Evolutionary conservation across 2,113 vertebrate species (phyloP).

Genomic region (Tyto alba): DNA sequence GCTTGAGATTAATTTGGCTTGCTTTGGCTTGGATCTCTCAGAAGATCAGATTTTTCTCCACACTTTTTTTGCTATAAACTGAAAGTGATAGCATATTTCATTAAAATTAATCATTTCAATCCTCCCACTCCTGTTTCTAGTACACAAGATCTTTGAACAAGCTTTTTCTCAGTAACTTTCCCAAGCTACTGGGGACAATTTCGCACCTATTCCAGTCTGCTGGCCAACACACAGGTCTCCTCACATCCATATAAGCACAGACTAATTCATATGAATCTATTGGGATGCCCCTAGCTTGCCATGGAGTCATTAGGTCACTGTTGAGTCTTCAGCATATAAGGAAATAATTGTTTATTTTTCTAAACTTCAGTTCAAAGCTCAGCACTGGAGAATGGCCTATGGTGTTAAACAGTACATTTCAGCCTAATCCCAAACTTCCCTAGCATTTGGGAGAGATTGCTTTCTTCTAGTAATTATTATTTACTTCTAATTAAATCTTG

Average conservation of each 20-base stretch:
- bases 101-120: background rate
- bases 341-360: conserved; percentile 14
- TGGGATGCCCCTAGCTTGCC: background rate
- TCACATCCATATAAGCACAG: background rate
- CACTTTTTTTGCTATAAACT: background rate
- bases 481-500: background rate
- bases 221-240: background rate
- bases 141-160: background rate
- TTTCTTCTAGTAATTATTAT: background rate
- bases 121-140: background rate
- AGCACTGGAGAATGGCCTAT: background rate
- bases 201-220: background rate
- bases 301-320: background rate
- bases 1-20: background rate
- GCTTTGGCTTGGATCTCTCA: background rate
- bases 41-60: background rate
- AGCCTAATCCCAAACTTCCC: background rate
- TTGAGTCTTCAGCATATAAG: background rate
- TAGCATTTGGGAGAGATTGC: background rate
- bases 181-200: background rate
- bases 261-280: background rate
- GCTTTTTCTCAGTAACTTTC: background rate
- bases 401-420: background rate
- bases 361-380: background rate
- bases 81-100: background rate